Evolutionary conservation across 2,888 invertebrate genomes (phyloP), one percentile per base, ranked within the genome.

Genomic region (Troides oblongomaculatus): DNA sequence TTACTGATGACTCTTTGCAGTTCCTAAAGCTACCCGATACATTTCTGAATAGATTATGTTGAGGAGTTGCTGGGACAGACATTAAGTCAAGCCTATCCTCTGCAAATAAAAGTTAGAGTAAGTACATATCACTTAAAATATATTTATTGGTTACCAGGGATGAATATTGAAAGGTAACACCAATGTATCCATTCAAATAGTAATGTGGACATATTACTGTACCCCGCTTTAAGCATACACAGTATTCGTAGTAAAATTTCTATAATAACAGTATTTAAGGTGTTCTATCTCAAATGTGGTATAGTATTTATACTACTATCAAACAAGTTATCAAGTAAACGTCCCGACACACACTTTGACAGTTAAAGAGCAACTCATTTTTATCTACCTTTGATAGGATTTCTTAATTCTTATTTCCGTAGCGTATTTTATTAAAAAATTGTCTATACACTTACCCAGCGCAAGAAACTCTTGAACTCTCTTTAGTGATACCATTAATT

Each of bases 401-500:
- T 57, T 56, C 12, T 21, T 57, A 57, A 10, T n/a, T 21, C 10
- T 57, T 3, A 21, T 57, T n/a, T 0, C 30, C 39, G 10, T 39
- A 39, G 39, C 7, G 10, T 39, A 39, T 17, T 17, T 50, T 50
- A 18, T 50, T 50, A 17, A 39, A 7, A 50, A 18, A 18, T 2
- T 17, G 0, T 50, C 53, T 39, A 8, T 63, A 53, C 60, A 73
- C 86, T 80, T 81, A 91, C 92, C 84, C 68, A 89, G 77, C 2
- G 73, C 71, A 7, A 93, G 79, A 71, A 91, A 93, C 57, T 90
- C 86, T 74, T 90, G 83, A 6, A 93, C 84, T 78, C 93, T 82
- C 66, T 76, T 77, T 1, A 93, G 72, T 0, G 93, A 87, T 2
- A 93, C 95, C 0, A 93, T 76, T 39, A 94, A 84, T 73, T 94